A percentile compares a stretch with the other conserved stretches of the same genome.
Conservation (phyloP, 2,113 vertebrate species). For the Sarotherodon lohbergeri region DNA sequence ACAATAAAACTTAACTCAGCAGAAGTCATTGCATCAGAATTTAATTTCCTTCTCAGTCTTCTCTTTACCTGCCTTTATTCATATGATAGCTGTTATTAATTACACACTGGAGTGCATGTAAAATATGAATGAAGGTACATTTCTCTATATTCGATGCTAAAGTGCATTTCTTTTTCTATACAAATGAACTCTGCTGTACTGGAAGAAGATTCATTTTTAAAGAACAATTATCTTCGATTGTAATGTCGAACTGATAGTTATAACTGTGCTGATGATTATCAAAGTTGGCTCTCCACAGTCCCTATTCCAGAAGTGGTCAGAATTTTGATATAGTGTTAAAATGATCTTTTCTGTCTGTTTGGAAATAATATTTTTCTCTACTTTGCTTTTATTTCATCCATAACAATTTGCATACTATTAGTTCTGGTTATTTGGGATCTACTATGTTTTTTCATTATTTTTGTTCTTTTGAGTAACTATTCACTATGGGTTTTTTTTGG, state of each 20-base stretch:
- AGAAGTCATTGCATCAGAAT: neutral
- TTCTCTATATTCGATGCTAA: neutral
- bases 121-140: neutral
- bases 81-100: conserved; percentile 10
- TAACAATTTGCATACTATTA: neutral
- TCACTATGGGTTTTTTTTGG: neutral
- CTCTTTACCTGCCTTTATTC: neutral
- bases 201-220: neutral
- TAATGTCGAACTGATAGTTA: neutral
- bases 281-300: neutral
- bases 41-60: conserved; percentile 11
- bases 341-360: neutral
- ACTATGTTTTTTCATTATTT: neutral
- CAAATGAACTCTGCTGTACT: neutral
- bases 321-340: neutral
- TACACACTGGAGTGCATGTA: neutral
- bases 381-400: neutral
- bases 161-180: conserved; percentile 2
- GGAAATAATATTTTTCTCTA: neutral
- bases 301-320: neutral
- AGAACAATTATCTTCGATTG: neutral
- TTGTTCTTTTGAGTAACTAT: neutral
- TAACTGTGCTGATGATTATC: neutral
- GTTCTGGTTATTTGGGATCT: neutral
- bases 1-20: neutral